Evolutionary conservation across 2,888 invertebrate species (phyloP).

Genomic region (Crepidodera aurea): DNA sequence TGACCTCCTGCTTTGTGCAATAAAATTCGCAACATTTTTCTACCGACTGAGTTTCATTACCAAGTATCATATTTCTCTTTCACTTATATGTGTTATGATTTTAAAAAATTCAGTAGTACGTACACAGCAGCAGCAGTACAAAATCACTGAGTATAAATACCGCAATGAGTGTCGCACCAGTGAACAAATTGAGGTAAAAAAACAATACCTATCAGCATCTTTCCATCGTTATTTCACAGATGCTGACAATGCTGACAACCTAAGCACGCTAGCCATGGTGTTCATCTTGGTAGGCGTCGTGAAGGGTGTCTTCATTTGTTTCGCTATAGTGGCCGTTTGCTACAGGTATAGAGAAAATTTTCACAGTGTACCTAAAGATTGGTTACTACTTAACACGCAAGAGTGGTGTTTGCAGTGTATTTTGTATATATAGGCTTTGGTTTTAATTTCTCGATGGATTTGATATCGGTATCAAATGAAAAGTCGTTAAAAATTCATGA

Average conservation of each 20-base stretch:
- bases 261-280: constrained; percentile 91
- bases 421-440: constrained; percentile 59
- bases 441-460: constrained; percentile 19
- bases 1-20: too few relatives aligned
- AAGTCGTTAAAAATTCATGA: constrained; percentile 7
- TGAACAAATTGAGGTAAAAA: constrained; percentile 1
- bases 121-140: constrained; percentile 45
- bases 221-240: constrained; percentile 65
- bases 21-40: too few relatives aligned
- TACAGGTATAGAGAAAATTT: constrained; percentile 76
- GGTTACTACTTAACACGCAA: constrained; percentile 3
- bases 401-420: constrained; percentile 49
- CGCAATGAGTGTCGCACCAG: neutral
- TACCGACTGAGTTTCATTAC: too few relatives aligned
- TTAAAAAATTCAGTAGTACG: too few relatives aligned
- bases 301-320: constrained; percentile 94
- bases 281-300: constrained; percentile 92
- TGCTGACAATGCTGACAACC: constrained; percentile 79
- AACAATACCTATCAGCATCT: neutral
- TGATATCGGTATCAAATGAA: constrained; percentile 25
- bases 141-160: constrained; percentile 26
- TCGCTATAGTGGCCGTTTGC: constrained; percentile 93
- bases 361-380: neutral
- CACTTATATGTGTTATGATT: constrained; percentile 1
- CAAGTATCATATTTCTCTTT: constrained; percentile 4